phyloP scores from a whole-genome alignment of 2,113 vertebrate genomes.

The Columbina picui region DNA sequence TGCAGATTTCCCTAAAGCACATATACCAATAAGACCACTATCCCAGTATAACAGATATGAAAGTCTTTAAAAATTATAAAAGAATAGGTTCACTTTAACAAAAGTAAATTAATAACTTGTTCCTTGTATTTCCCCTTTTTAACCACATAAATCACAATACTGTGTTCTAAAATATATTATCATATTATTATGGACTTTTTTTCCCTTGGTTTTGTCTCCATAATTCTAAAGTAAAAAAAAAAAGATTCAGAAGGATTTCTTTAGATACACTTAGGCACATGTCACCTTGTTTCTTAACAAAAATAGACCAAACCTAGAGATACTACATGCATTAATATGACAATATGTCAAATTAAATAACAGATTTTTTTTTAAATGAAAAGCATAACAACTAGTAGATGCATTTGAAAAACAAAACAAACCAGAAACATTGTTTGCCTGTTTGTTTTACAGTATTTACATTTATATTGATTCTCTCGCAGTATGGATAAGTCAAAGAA shows the following conservation, averaged over 20 bases:
- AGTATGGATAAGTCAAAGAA: not conserved
- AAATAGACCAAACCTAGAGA: not conserved
- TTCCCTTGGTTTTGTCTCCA: not conserved
- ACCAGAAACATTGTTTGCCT: not conserved
- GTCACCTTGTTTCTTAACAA: not conserved
- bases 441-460: not conserved
- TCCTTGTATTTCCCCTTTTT: not conserved
- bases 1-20: not conserved
- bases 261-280: not conserved
- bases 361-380: not conserved
- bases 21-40: not conserved
- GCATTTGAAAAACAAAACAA: not conserved
- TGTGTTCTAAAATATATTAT: not conserved
- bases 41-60: not conserved
- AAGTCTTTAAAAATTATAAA: not conserved
- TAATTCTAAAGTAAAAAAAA: not conserved
- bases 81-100: not conserved
- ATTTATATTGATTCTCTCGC: not conserved
- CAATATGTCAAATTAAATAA: not conserved
- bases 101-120: not conserved
- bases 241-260: no score
- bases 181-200: not conserved
- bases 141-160: not conserved
- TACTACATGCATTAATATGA: not conserved
- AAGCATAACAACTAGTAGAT: not conserved